Percentiles rank a stretch among this genome's conserved stretches.
Conservation (phyloP, 1,140 invertebrate genomes). For the Elymnias hypermnestra region DNA sequence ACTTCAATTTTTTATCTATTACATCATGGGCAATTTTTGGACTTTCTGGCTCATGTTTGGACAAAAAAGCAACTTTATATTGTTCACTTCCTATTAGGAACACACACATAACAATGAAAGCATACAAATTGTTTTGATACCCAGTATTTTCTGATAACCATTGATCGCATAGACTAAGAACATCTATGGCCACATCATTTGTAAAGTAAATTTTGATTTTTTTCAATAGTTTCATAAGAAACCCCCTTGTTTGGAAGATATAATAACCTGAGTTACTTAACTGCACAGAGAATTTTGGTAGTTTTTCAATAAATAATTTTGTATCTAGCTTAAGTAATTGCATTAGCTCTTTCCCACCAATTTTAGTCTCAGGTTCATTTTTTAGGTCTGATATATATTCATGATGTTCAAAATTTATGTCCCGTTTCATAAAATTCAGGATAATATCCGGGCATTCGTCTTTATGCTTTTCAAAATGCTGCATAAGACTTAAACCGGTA, state of each 20-base stretch:
- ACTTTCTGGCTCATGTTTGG: constrained; percentile 36
- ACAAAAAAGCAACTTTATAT: constrained; percentile 35
- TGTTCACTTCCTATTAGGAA: constrained; percentile 38
- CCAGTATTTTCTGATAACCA: constrained; percentile 8
- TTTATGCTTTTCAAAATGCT: constrained; percentile 24
- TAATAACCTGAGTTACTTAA: too few species aligned
- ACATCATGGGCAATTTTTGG: constrained; percentile 36
- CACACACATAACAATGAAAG: constrained; percentile 30
- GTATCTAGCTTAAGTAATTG: constrained; percentile 40
- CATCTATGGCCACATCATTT: constrained; percentile 36
- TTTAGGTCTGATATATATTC: too few species aligned
- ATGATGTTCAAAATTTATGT: too few species aligned
- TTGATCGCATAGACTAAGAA: constrained; percentile 23
- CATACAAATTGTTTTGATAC: not conserved
- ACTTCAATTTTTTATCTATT: constrained; percentile 27
- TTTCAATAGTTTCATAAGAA: constrained; percentile 28
- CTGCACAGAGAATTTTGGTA: constrained; percentile 22
- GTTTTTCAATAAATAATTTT: constrained; percentile 21
- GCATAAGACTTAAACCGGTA: constrained; percentile 16
- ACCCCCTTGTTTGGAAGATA: too few species aligned
- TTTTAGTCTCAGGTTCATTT: too few species aligned
- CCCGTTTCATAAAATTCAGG: constrained; percentile 27
- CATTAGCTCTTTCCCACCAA: constrained; percentile 24
- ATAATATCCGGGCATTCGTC: constrained; percentile 37
- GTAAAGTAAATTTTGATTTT: constrained; percentile 49